Evolutionary conservation across 2,888 invertebrate genomes (phyloP).

Genomic region (Lasioglossum vierecki): DNA sequence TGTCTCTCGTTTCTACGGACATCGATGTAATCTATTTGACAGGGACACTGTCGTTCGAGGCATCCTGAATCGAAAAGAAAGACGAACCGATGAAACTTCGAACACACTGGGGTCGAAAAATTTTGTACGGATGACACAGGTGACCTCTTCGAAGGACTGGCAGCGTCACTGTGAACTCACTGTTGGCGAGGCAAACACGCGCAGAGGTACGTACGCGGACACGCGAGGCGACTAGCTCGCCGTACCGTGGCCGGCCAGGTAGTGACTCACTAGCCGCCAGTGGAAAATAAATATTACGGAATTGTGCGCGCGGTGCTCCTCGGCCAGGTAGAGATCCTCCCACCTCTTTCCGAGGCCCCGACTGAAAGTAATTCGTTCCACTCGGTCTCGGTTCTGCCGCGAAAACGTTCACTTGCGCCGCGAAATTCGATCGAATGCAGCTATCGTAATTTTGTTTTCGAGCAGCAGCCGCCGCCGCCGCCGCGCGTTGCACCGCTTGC

Average conservation of each 20-base stretch:
- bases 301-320: constrained; percentile 70
- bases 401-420: constrained; percentile 49
- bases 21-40: constrained; percentile 21
- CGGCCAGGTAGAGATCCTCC: constrained; percentile 65
- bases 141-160: constrained; percentile 6
- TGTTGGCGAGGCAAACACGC: constrained; percentile 33
- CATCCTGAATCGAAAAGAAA: constrained; percentile 28
- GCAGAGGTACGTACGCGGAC: constrained; percentile 44
- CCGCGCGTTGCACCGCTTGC: neutral
- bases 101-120: neutral
- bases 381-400: constrained; percentile 40
- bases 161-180: constrained; percentile 47
- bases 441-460: constrained; percentile 20
- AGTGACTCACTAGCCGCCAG: constrained; percentile 75
- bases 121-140: neutral
- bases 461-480: neutral
- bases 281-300: constrained; percentile 81
- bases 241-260: constrained; percentile 74
- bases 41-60: neutral
- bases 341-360: constrained; percentile 45
- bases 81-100: neutral
- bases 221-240: constrained; percentile 62
- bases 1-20: constrained; percentile 12
- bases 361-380: constrained; percentile 68
- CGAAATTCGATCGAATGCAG: constrained; percentile 46